Conservation (phyloP, 2,888 invertebrate species). For the Caenorhabditis auriculariae region DNA sequence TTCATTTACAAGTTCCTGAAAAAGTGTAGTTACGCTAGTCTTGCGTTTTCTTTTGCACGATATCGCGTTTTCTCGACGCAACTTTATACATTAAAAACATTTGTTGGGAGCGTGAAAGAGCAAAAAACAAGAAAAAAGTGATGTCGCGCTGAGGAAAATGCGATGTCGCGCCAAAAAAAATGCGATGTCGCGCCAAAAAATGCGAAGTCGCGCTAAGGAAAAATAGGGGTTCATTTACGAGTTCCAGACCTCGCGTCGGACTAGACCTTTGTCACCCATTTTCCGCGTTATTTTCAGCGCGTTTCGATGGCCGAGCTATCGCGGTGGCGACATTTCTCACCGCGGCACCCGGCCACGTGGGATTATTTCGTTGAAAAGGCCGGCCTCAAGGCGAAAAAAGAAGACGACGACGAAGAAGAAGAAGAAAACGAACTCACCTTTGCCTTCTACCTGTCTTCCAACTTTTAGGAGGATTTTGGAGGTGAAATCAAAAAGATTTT, state of each 20-base stretch:
- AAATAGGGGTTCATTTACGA: too few species aligned
- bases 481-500: not conserved
- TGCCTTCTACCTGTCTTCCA: conserved; percentile 21
- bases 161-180: too few species aligned
- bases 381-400: too few species aligned
- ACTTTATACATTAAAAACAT: too few species aligned
- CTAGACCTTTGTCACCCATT: not conserved
- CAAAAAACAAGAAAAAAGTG: not conserved
- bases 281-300: conserved; percentile 15
- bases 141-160: not conserved
- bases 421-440: conserved; percentile 18
- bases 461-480: conserved; percentile 11
- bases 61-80: too few species aligned
- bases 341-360: conserved; percentile 23
- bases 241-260: too few species aligned
- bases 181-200: too few species aligned
- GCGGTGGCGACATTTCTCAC: conserved; percentile 47
- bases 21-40: too few species aligned
- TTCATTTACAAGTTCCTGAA: too few species aligned
- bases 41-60: too few species aligned
- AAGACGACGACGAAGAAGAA: conserved; percentile 1
- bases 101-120: not conserved
- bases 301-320: conserved; percentile 44
- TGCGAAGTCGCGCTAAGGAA: too few species aligned
- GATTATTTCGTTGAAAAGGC: conserved; percentile 13